Percentiles rank a stretch among this genome's conserved stretches.
Conservation (phyloP, 2,797 vertebrate species). For the Enteromius thamalakanensis region DNA sequence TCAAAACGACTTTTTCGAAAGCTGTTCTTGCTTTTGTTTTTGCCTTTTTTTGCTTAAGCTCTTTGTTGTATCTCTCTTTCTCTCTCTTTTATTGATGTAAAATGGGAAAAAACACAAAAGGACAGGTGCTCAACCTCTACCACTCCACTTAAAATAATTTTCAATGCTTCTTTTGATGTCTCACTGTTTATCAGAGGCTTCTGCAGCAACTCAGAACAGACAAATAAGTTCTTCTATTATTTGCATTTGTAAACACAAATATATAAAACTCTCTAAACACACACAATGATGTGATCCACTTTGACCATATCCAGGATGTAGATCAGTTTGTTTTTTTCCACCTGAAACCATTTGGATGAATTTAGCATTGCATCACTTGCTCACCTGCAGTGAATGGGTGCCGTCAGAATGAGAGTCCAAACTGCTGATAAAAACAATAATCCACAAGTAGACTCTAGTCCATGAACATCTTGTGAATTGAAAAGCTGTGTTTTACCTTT, state of each 20-base stretch:
- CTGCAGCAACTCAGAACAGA: background rate
- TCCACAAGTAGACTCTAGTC: background rate
- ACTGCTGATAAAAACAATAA: background rate
- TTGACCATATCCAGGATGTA: background rate
- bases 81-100: constrained; percentile 34
- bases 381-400: background rate
- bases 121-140: constrained; percentile 57
- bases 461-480: background rate
- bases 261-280: background rate
- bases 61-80: constrained; percentile 37
- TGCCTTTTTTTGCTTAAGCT: constrained; percentile 31
- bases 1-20: constrained; percentile 60
- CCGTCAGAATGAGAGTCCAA: background rate
- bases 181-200: background rate
- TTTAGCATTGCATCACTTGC: background rate
- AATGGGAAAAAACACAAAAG: constrained; percentile 39
- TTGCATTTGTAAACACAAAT: background rate
- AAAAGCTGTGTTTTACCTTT: background rate
- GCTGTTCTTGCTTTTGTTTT: constrained; percentile 21
- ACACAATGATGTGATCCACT: background rate
- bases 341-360: background rate
- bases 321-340: background rate
- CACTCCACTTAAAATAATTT: background rate
- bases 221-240: constrained; percentile 22
- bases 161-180: constrained; percentile 12